Conservation (phyloP, 2,888 invertebrate species). For the Dilophus febrilis region DNA sequence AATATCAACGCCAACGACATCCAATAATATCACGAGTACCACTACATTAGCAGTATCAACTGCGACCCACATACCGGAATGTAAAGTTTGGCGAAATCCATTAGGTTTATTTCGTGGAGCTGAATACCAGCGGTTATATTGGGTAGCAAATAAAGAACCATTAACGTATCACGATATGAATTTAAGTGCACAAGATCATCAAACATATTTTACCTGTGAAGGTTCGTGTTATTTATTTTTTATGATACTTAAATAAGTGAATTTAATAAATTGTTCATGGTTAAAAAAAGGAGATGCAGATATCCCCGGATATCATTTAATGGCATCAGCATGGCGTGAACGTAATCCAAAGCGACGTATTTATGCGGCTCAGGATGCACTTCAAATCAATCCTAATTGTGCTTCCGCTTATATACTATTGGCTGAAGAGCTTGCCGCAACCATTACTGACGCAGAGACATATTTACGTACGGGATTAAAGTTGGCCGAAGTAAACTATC, state of each 20-base stretch:
- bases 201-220: constrained; percentile 88
- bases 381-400: constrained; percentile 79
- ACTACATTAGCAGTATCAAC: too few species aligned
- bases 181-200: constrained; percentile 95
- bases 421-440: constrained; percentile 92
- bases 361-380: constrained; percentile 76
- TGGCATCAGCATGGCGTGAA: constrained; percentile 95
- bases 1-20: too few species aligned
- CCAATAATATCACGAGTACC: too few species aligned
- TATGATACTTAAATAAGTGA: not conserved
- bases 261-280: too few species aligned
- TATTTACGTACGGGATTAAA: constrained; percentile 67
- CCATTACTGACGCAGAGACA: constrained; percentile 75
- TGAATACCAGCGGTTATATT: constrained; percentile 89
- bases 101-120: constrained; percentile 87
- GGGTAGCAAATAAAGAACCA: constrained; percentile 82
- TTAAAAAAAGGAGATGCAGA: constrained; percentile 55
- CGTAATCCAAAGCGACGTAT: constrained; percentile 79
- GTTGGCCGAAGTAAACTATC: constrained; percentile 64
- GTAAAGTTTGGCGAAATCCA: constrained; percentile 95
- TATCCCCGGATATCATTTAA: constrained; percentile 78
- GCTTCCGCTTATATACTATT: constrained; percentile 87
- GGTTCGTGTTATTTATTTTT: constrained; percentile 17
- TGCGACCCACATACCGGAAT: too few species aligned
- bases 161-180: constrained; percentile 99